These are phyloP conservation scores for Pseudorhiza aurosa DNA, from an alignment of 30 jellyfish, hydroid and myxozoan genomes.

Conservation along the genomic window DNA sequence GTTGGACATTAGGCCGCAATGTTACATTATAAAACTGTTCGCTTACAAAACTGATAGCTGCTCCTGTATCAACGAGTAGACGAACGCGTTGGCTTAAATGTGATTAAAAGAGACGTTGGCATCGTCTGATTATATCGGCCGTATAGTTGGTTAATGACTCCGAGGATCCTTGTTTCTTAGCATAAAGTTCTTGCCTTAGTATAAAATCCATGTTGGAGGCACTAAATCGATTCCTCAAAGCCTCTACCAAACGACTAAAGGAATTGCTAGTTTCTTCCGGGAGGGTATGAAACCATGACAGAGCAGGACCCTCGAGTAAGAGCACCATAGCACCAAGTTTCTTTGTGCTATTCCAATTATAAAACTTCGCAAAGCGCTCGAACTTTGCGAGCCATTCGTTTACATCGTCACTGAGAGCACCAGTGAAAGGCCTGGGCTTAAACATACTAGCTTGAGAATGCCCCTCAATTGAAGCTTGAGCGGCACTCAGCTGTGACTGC, in stretches of 20 bases:
- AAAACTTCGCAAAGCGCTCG: constrained; percentile 23
- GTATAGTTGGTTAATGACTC: constrained; percentile 13
- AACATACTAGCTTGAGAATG: not conserved
- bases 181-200: constrained; percentile 16
- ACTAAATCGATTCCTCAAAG: constrained; percentile 20
- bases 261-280: not conserved
- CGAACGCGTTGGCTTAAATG: too few species aligned
- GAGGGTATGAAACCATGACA: constrained; percentile 29
- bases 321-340: constrained; percentile 27
- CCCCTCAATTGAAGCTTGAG: constrained; percentile 26
- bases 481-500: constrained; percentile 18
- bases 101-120: too few species aligned
- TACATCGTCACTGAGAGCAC: constrained; percentile 9
- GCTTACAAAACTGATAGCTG: too few species aligned
- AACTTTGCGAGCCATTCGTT: constrained; percentile 33
- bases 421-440: not conserved
- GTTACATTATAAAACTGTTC: too few species aligned
- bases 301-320: constrained; percentile 18
- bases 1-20: too few species aligned
- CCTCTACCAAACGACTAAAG: constrained; percentile 8
- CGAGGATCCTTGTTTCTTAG: constrained; percentile 26
- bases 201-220: constrained; percentile 32
- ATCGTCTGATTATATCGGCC: constrained; percentile 12
- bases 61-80: too few species aligned
- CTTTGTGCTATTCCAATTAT: constrained; percentile 26